Percentiles rank a stretch among this genome's conserved stretches.
Conservation (phyloP, 2,113 vertebrate genomes). For the Pholis gunnellus region DNA sequence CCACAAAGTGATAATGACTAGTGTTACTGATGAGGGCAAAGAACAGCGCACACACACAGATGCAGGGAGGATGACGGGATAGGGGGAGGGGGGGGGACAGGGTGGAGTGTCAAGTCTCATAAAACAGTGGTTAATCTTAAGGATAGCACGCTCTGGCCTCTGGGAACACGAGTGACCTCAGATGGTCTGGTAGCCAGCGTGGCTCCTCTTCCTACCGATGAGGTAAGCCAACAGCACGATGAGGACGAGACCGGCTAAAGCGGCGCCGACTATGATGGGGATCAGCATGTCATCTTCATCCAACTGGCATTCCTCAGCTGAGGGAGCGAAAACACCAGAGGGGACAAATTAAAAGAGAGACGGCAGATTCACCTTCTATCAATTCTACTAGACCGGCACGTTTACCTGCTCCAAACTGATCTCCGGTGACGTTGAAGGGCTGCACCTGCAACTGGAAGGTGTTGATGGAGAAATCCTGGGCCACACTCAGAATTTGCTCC, state of each 20-base stretch:
- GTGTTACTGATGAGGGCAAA: constrained; percentile 51
- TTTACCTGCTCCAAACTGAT: constrained; percentile 92
- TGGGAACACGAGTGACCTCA: constrained; percentile 76
- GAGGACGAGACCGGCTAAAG: constrained; percentile 94
- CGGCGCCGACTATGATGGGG: constrained; percentile 95
- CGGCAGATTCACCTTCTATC: background rate
- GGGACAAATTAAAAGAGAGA: background rate
- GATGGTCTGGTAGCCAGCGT: constrained; percentile 98
- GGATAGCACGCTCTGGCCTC: constrained; percentile 70
- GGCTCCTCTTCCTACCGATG: constrained; percentile 96
- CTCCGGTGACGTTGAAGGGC: constrained; percentile 87
- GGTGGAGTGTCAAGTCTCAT: constrained; percentile 28
- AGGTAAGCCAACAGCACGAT: constrained; percentile 96
- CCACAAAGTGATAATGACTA: constrained; percentile 49
- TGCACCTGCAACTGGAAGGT: constrained; percentile 91
- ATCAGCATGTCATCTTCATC: constrained; percentile 96
- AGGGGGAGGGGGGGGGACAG: constrained; percentile 19
- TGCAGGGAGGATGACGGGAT: constrained; percentile 6
- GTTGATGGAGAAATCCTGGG: constrained; percentile 82
- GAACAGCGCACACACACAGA: constrained; percentile 41
- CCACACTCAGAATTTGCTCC: constrained; percentile 86
- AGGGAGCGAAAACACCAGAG: background rate
- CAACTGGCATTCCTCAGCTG: constrained; percentile 92
- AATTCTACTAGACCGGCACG: rapidly evolving
- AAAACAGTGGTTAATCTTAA: constrained; percentile 72